These are phyloP conservation scores for Plagodis dolabraria DNA, from an alignment of 2,888 invertebrate genomes.

Conservation along the genomic window DNA sequence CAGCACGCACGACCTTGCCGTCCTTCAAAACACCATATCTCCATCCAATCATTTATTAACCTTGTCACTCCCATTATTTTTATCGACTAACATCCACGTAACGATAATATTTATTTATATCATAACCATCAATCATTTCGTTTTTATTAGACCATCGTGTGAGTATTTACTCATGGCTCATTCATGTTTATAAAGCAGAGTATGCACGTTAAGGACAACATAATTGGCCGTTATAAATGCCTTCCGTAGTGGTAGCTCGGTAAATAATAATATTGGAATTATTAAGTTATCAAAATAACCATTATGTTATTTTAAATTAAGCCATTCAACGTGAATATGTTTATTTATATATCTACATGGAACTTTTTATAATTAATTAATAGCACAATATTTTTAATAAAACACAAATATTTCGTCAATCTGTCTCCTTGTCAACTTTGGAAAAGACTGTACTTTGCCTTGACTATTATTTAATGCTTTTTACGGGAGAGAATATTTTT, in stretches of 20 bases:
- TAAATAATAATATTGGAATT: constrained; percentile 17
- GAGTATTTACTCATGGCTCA: constrained; percentile 24
- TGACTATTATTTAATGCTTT: no score
- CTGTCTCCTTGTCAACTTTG: no score
- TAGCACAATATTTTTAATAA: no score
- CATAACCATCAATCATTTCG: constrained; percentile 37
- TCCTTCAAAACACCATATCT: constrained; percentile 43
- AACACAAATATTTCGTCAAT: no score
- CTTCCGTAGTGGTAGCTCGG: constrained; percentile 9
- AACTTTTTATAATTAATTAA: no score
- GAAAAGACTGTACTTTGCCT: no score
- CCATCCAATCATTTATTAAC: constrained; percentile 42
- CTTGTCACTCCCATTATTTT: constrained; percentile 53
- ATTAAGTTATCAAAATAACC: constrained; percentile 11
- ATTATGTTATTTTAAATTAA: constrained; percentile 6
- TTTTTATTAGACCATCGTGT: constrained; percentile 31
- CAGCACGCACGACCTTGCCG: constrained; percentile 62
- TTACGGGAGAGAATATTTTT: no score
- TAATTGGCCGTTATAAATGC: constrained; percentile 25
- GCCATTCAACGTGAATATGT: background rate
- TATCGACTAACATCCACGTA: constrained; percentile 42
- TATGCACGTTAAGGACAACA: constrained; percentile 11
- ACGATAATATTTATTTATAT: constrained; percentile 39
- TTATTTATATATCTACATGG: no score
- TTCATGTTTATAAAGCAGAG: constrained; percentile 8